Evolutionary conservation across 1,140 invertebrate genomes (phyloP), one percentile per base, ranked within the genome.

Genomic region (Eufriesea mexicana): DNA sequence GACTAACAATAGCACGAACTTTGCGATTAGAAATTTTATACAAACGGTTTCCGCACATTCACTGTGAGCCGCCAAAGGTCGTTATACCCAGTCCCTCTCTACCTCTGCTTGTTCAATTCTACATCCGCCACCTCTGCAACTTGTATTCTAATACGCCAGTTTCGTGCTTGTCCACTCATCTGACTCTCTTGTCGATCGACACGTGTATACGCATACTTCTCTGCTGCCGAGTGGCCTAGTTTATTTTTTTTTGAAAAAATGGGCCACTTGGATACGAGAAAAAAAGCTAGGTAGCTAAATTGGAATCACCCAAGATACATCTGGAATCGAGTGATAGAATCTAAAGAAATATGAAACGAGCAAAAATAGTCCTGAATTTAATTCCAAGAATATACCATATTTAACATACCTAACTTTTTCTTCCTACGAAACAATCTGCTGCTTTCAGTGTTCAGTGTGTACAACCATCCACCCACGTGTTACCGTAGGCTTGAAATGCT

Each of bases 401-500:
- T 47, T 28, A 51, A 9, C 2, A 6, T 49, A 25, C 57, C 16
- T 55, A 20, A 55, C 54, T 25, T 49, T 35, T 57, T 49, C 12
- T 49, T 12, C 47, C 2, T 12, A 51, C 35, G 68, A 80, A 66
- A 74, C 68, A 47, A 66, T 49, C 51, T 18, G 51, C 20, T 70
- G 70, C 35, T 77, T 35, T 67, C 47, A 51, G 16, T 75, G 62
- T 83, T 83, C 14, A 74, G 45, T 61, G 49, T 61, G 59, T 79
- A 25, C 55, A 64, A 23, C 20, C n/a, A 18, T 73, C 57, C 79
- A 74, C 84, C 79, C 64, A 83, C 84, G 79, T 81, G 67, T 77
- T 68, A 84, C 59, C 28, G 75, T 84, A 55, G 73, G 49, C 16
- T 51, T 59, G 49, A 79, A 82, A 68, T 51, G 23, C 18, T 47